A percentile compares a stretch with the other conserved stretches of the same genome.
These are phyloP conservation scores for Hypomesus transpacificus DNA, from an alignment of 2,113 vertebrate genomes.

Conservation along the genomic window DNA sequence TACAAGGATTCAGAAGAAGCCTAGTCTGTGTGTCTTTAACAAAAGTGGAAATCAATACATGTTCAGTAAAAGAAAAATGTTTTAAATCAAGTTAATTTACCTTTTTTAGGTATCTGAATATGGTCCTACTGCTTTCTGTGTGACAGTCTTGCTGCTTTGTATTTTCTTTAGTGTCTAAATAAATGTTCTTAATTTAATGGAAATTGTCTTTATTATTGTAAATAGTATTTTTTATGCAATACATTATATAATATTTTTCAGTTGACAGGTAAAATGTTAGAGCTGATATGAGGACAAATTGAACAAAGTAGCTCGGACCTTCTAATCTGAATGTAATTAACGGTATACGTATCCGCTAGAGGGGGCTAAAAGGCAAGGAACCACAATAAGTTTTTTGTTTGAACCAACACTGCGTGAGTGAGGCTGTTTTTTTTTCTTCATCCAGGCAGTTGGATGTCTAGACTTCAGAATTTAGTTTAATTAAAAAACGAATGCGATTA, in stretches of 20 bases:
- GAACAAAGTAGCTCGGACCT: too few species aligned
- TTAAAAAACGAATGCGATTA: neutral
- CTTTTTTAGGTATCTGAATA: neutral
- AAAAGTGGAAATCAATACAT: too few species aligned
- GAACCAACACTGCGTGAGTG: too few species aligned
- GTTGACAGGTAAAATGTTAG: too few species aligned
- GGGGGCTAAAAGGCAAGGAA: neutral
- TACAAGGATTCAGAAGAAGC: neutral
- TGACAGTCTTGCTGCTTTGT: conserved; percentile 1
- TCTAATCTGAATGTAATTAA: too few species aligned
- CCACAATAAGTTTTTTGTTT: too few species aligned
- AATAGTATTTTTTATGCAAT: too few species aligned
- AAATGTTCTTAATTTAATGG: conserved; percentile 13
- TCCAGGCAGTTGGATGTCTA: too few species aligned
- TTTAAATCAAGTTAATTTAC: neutral
- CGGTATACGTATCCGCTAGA: neutral
- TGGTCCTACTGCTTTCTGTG: neutral
- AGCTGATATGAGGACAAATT: too few species aligned
- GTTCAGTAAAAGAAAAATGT: neutral
- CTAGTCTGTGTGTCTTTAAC: too few species aligned
- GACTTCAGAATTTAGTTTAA: neutral
- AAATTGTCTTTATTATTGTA: neutral
- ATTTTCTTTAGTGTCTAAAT: neutral
- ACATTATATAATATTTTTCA: too few species aligned
- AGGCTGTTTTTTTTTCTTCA: too few species aligned